phyloP scores from a whole-genome alignment of 2,113 vertebrate genomes.

The Cynoglossus semilaevis region DNA sequence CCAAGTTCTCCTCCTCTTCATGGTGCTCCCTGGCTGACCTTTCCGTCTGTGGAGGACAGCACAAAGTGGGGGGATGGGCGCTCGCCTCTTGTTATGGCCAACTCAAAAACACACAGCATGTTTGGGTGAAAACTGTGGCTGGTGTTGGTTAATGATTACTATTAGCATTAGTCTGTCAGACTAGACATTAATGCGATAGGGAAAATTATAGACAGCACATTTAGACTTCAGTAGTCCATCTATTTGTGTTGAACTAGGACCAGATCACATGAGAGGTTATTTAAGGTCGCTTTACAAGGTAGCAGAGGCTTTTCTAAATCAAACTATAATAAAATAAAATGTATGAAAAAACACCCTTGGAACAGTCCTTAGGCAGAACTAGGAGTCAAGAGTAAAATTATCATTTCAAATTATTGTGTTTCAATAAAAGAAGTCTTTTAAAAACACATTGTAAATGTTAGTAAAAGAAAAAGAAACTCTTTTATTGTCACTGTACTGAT shows the following conservation, averaged over 20 bases:
- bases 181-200: background rate
- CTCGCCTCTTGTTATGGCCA: slow-evolving; percentile 47
- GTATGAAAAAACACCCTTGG: too few relatives aligned
- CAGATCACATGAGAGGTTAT: too few relatives aligned
- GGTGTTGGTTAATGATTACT: slow-evolving; percentile 9
- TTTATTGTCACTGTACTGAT: too few relatives aligned
- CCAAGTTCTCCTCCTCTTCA: slow-evolving; percentile 49
- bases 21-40: slow-evolving; percentile 56
- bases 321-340: too few relatives aligned
- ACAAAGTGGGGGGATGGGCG: slow-evolving; percentile 13
- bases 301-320: too few relatives aligned
- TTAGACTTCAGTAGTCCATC: background rate
- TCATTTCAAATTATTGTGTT: too few relatives aligned
- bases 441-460: background rate
- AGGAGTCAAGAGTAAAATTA: too few relatives aligned
- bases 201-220: background rate
- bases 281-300: too few relatives aligned
- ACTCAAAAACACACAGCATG: slow-evolving; percentile 43
- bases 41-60: slow-evolving; percentile 54
- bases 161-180: slow-evolving; percentile 15
- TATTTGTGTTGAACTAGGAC: too few relatives aligned
- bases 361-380: too few relatives aligned
- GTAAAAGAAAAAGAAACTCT: background rate
- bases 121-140: slow-evolving; percentile 37
- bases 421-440: too few relatives aligned